Conservation (phyloP, 2,113 vertebrate species). For the Hydropotes inermis region DNA sequence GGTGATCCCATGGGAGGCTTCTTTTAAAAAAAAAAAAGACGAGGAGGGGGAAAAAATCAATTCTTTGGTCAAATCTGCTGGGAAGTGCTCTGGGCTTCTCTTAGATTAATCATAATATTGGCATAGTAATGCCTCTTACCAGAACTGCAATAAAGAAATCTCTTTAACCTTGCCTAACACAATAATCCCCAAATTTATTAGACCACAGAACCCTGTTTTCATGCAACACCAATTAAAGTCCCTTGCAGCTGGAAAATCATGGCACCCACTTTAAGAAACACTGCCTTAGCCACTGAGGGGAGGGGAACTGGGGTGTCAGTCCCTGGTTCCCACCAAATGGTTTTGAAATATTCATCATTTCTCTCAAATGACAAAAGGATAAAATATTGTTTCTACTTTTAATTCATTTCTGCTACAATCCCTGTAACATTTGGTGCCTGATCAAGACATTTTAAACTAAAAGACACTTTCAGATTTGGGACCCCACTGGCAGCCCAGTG, state of each 20-base stretch:
- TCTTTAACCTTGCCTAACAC: not conserved
- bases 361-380: conserved; percentile 42
- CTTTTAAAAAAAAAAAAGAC: not conserved
- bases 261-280: not conserved
- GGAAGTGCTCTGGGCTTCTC: not conserved
- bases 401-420: not conserved
- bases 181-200: not conserved
- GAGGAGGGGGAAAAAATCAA: not conserved
- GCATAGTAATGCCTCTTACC: not conserved
- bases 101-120: not conserved
- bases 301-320: not conserved
- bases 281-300: not conserved
- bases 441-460: conserved; percentile 45
- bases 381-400: conserved; percentile 43
- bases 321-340: conserved; percentile 32
- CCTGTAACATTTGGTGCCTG: conserved; percentile 38
- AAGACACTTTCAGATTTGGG: not conserved
- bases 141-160: not conserved
- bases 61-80: not conserved
- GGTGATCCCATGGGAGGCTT: not conserved
- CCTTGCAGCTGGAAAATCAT: not conserved
- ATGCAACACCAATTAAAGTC: not conserved
- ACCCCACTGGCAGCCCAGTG: not conserved
- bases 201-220: not conserved
- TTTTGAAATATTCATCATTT: conserved; percentile 52